Evolutionary conservation across 2,888 invertebrate species (phyloP), one percentile per base, ranked within the genome.

Genomic region (Mesodorylaimus sp.): DNA sequence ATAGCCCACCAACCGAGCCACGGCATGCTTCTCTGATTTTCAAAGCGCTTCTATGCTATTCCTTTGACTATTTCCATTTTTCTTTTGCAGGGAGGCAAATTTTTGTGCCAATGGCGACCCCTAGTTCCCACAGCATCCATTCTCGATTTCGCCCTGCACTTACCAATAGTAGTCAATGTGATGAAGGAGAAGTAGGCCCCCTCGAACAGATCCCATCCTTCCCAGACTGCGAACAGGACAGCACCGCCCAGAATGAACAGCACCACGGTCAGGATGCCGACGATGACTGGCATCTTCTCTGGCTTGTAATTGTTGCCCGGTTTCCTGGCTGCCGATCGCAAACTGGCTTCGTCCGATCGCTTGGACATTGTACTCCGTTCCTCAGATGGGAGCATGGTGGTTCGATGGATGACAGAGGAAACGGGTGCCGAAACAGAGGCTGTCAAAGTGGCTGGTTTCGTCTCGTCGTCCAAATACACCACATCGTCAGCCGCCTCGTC

Each of bases 261-360:
- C 26, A 53, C 32, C 2, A 52, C 52, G 10, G 50, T 47, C 7
- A 52, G 23, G 7, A 53, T 47, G 1, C 53, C 53, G 13, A 53
- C 50, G 32, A 29, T 44, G 29, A 53, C 51, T 16, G 53, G 53
- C 53, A 53, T 53, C 36, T 49, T 39, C 36, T 50, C 39, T n/a
- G 47, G n/a, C 16, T 28, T 32, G 24, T 36, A 41, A 29, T 41
- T 32, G 7, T 32, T 7, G 32, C 32, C 32, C 32, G 16, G 10
- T 32, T 21, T 13, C 10, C 16, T 13, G 24, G 36, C 21, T n/a
- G 54, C 50, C 2, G 64, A 64, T 27, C 61, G 59, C 13, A 64
- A 46, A 28, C 61, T 62, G 53, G 60, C 54, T 45, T 63, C 63
- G 48, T 63, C 63, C 5, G 59, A 59, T 16, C 61, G 53, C 43